A percentile compares a stretch with the other conserved stretches of the same genome.
phyloP scores from a whole-genome alignment of 2,113 vertebrate species.

The Eudorcas thomsonii region DNA sequence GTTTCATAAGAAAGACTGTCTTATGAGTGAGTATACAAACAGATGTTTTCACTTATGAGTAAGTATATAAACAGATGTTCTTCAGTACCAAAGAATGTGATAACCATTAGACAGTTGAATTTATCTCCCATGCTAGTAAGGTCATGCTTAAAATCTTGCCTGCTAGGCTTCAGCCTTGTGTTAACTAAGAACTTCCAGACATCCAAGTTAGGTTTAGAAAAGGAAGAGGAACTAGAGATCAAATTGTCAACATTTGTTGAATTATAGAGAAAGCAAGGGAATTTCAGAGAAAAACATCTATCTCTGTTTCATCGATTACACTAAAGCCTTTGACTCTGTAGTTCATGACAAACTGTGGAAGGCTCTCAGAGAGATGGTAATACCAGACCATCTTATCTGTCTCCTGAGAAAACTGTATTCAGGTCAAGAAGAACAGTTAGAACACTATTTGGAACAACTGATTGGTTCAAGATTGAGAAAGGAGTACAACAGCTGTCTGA shows the following conservation, averaged over 20 bases:
- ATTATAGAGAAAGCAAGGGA: background rate
- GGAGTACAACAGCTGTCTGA: background rate
- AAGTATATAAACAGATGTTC: background rate
- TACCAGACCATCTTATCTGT: background rate
- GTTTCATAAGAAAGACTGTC: background rate
- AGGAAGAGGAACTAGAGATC: background rate
- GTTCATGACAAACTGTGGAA: rapidly evolving
- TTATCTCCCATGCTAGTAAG: background rate
- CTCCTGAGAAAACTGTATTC: background rate
- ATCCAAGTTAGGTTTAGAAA: background rate
- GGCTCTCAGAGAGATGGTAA: background rate
- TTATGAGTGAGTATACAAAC: background rate
- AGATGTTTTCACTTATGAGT: background rate
- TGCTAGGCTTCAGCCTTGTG: background rate
- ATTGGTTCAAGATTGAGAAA: background rate
- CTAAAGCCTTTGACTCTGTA: background rate
- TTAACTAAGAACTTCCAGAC: background rate
- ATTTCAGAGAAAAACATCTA: background rate
- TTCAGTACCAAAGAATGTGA: background rate
- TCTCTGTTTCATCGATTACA: background rate
- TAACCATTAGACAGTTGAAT: background rate
- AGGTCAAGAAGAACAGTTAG: background rate
- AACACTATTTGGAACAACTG: background rate
- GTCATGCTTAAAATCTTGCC: background rate
- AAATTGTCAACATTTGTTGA: background rate